Percentiles rank a stretch among this genome's conserved stretches.
Conservation (phyloP, 2,797 vertebrate genomes). For the Danionella dracula region DNA sequence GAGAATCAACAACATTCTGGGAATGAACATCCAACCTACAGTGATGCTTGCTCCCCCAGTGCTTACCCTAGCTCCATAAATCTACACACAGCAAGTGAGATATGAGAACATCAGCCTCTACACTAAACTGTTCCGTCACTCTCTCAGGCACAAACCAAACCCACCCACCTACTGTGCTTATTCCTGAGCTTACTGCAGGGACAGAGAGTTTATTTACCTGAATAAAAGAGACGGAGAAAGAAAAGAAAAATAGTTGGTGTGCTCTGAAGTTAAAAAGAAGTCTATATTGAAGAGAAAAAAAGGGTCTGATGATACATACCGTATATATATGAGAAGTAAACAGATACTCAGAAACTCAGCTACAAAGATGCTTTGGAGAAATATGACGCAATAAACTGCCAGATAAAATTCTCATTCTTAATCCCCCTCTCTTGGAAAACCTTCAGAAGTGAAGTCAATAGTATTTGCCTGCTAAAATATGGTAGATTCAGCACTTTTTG, state of each 20-base stretch:
- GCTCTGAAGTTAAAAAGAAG: slow-evolving; percentile 38
- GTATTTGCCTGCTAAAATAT: slow-evolving; percentile 61
- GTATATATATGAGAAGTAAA: slow-evolving; percentile 80
- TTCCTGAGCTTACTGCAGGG: slow-evolving; percentile 81
- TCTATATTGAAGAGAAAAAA: slow-evolving; percentile 62
- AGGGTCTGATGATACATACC: slow-evolving; percentile 79
- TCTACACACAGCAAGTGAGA: slow-evolving; percentile 85
- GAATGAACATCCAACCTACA: too few relatives aligned
- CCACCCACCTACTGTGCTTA: slow-evolving; percentile 71
- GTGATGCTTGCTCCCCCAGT: slow-evolving; percentile 79
- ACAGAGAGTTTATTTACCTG: slow-evolving; percentile 70
- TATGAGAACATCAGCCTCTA: slow-evolving; percentile 91
- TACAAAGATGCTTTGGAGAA: slow-evolving; percentile 67
- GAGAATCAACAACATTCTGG: too few relatives aligned
- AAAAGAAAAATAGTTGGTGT: slow-evolving; percentile 59
- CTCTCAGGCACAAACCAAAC: slow-evolving; percentile 66
- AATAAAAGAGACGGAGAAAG: slow-evolving; percentile 52
- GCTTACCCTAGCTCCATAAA: slow-evolving; percentile 92
- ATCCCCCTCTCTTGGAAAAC: slow-evolving; percentile 35
- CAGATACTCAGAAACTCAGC: slow-evolving; percentile 70
- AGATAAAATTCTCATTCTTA: slow-evolving; percentile 32
- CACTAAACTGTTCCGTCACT: slow-evolving; percentile 71
- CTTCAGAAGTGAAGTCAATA: slow-evolving; percentile 56
- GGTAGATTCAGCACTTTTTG: slow-evolving; percentile 63
- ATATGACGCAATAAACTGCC: slow-evolving; percentile 67